Conservation (phyloP, 2,888 invertebrate genomes). For the Eupsilia transversa region DNA sequence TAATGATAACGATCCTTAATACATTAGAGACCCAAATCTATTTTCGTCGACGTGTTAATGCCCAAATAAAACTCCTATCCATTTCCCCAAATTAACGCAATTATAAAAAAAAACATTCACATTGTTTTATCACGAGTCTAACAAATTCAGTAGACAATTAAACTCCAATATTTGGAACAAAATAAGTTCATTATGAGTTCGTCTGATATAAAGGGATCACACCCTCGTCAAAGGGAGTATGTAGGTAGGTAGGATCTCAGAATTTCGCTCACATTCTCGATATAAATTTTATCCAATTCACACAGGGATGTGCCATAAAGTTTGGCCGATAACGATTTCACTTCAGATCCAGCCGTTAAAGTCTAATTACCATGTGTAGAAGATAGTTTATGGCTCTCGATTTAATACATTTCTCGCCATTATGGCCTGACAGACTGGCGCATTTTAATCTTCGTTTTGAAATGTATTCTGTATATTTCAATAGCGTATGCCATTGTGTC, state of each 20-base stretch:
- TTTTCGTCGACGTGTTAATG: constrained; percentile 17
- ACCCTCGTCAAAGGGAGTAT: constrained; percentile 71
- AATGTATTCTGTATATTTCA: neutral
- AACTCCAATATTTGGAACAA: constrained; percentile 73
- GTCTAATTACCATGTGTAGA: constrained; percentile 69
- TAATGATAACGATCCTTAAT: neutral
- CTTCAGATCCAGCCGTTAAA: constrained; percentile 58
- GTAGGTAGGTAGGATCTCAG: constrained; percentile 53
- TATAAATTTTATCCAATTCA: constrained; percentile 71
- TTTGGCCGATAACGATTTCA: constrained; percentile 64
- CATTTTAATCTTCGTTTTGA: constrained; percentile 31
- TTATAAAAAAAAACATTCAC: constrained; percentile 42
- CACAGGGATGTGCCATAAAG: constrained; percentile 62
- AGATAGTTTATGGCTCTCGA: constrained; percentile 65
- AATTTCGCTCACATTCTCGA: constrained; percentile 66
- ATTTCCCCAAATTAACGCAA: constrained; percentile 34
- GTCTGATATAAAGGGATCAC: constrained; percentile 69
- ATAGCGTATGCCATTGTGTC: neutral
- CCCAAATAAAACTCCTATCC: constrained; percentile 18
- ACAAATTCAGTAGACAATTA: constrained; percentile 61
- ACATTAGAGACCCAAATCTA: constrained; percentile 2
- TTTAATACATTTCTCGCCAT: constrained; percentile 56
- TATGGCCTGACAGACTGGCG: constrained; percentile 25
- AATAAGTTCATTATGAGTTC: constrained; percentile 75
- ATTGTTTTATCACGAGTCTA: constrained; percentile 41